phyloP scores from a whole-genome alignment of 2,888 invertebrate species.

The Clusia tigrina region DNA sequence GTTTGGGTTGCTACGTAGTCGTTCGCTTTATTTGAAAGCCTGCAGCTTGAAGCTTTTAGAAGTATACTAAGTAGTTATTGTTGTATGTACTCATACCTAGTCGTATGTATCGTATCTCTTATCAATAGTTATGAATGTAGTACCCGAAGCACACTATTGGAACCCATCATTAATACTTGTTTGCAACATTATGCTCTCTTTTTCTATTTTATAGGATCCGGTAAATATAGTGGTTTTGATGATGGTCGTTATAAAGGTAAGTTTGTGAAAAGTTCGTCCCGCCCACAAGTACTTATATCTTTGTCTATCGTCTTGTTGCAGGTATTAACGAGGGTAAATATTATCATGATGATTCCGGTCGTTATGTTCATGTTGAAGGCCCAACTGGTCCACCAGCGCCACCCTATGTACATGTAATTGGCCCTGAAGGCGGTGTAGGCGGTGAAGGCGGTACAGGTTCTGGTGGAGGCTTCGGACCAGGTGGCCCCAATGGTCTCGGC shows the following conservation, averaged over 20 bases:
- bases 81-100: background rate
- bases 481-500: conserved; percentile 56
- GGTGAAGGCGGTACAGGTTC: conserved; percentile 53
- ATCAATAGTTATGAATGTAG: background rate
- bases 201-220: conserved; percentile 43
- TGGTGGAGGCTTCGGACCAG: conserved; percentile 49
- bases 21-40: background rate
- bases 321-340: conserved; percentile 54
- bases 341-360: conserved; percentile 61
- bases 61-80: background rate
- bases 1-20: background rate
- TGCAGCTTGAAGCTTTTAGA: background rate
- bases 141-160: background rate
- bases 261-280: no score
- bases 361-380: conserved; percentile 62
- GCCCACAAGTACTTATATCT: background rate
- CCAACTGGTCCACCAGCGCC: conserved; percentile 62
- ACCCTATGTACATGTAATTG: conserved; percentile 56
- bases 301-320: conserved; percentile 21
- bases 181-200: conserved; percentile 14
- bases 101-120: background rate
- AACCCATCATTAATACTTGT: background rate
- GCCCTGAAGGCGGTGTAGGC: conserved; percentile 58
- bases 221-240: conserved; percentile 49
- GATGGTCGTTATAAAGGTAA: conserved; percentile 51